These are phyloP conservation scores for Pantala flavescens DNA, from an alignment of 1,140 invertebrate species.

Conservation along the genomic window DNA sequence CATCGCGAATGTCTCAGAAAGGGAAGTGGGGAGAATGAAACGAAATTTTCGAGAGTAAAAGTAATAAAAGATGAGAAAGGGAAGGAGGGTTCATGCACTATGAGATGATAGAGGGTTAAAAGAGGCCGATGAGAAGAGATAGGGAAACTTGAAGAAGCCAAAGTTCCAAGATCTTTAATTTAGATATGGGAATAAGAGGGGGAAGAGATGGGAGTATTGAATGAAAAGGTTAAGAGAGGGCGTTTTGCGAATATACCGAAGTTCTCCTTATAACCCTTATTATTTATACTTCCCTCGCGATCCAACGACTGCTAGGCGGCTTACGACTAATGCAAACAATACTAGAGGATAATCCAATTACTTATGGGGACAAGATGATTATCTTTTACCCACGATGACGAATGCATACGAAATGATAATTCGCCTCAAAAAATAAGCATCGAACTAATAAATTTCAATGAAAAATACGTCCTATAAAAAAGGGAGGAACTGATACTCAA, in stretches of 20 bases:
- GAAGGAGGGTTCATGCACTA: not conserved
- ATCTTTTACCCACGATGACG: too few species aligned
- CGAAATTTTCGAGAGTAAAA: too few species aligned
- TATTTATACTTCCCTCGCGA: not conserved
- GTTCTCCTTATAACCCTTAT: too few species aligned
- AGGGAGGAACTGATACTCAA: too few species aligned
- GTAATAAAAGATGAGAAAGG: not conserved
- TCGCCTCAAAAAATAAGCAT: too few species aligned
- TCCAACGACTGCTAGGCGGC: not conserved
- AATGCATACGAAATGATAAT: too few species aligned
- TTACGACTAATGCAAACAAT: not conserved
- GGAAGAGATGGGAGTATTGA: not conserved
- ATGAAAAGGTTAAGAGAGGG: too few species aligned
- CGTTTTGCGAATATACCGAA: too few species aligned
- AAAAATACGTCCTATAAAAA: too few species aligned
- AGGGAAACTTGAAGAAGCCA: not conserved
- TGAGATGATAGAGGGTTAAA: not conserved
- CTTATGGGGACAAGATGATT: not conserved
- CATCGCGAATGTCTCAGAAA: too few species aligned
- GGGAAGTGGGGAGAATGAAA: too few species aligned
- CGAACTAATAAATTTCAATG: too few species aligned
- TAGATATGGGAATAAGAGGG: not conserved
- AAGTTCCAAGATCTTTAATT: conserved; percentile 8
- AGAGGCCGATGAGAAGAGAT: not conserved
- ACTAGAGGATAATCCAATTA: not conserved